Percentiles rank a stretch among this genome's conserved stretches.
Conservation (phyloP, 2,888 invertebrate species). For the Coremacera marginata region DNA sequence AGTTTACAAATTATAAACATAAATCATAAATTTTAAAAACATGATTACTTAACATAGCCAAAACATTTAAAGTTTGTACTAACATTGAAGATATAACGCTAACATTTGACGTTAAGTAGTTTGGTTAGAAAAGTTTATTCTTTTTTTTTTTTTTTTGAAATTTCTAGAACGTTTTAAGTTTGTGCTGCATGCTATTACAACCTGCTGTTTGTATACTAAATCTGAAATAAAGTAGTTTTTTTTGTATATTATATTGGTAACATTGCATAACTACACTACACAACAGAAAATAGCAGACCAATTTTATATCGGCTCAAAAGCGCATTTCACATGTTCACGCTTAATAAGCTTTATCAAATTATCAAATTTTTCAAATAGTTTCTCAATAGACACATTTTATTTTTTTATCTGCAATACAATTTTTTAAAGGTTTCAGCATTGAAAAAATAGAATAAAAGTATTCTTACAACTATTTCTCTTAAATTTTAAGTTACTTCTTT, state of each 20-base stretch:
- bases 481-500: constrained; percentile 54
- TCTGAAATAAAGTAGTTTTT: not conserved
- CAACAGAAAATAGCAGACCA: not conserved
- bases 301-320: not conserved
- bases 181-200: constrained; percentile 3
- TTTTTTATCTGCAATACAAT: constrained; percentile 5
- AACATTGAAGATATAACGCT: not conserved
- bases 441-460: constrained; percentile 28
- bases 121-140: not conserved
- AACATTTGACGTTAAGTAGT: constrained; percentile 3
- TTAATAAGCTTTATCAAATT: not conserved
- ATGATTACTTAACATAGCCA: not conserved
- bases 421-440: constrained; percentile 25
- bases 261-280: not conserved
- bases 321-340: constrained; percentile 1
- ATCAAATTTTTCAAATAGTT: not conserved
- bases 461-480: constrained; percentile 41
- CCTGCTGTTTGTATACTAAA: not conserved
- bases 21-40: not conserved
- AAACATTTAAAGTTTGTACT: not conserved
- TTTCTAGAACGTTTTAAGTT: constrained; percentile 12
- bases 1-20: not conserved
- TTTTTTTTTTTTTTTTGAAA: not conserved
- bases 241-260: constrained; percentile 26
- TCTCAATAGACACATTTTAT: not conserved